Evolutionary conservation across 2,113 vertebrate species (phyloP).

Genomic region (Nannobrachium achirus): DNA sequence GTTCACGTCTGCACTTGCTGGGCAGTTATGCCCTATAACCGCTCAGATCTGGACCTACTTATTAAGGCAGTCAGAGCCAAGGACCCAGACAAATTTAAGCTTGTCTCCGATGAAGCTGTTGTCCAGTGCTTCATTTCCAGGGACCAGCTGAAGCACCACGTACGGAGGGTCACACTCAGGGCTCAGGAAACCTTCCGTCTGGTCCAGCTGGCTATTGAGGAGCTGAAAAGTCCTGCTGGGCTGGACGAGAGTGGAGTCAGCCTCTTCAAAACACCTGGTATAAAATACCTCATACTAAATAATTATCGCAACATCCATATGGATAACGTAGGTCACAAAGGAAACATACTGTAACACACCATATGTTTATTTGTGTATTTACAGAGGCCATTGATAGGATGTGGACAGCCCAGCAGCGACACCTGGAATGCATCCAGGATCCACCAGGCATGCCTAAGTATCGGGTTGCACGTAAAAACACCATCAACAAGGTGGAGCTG

Average conservation of each 20-base stretch:
- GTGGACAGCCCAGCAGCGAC: conserved; percentile 29
- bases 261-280: conserved; percentile 42
- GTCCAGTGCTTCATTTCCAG: conserved; percentile 7
- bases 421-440: conserved; percentile 37
- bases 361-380: conserved; percentile 13
- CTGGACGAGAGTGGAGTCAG: too few species aligned
- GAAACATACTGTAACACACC: too few species aligned
- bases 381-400: conserved; percentile 30
- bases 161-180: conserved; percentile 16
- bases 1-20: conserved; percentile 24
- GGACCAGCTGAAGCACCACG: conserved; percentile 25
- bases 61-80: conserved; percentile 17
- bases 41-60: conserved; percentile 25
- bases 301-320: neutral
- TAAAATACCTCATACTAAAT: conserved; percentile 1
- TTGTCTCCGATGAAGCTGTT: conserved; percentile 6
- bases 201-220: conserved; percentile 3
- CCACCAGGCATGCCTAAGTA: conserved; percentile 27
- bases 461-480: conserved; percentile 20
- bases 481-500: conserved; percentile 30
- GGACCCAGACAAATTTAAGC: neutral
- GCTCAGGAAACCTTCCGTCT: conserved; percentile 25
- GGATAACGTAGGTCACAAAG: neutral
- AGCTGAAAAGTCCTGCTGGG: too few species aligned
- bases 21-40: conserved; percentile 14